Base-by-base conservation (phyloP, 2,888 invertebrate species). In the Acanthosepion esculentum region DNA sequence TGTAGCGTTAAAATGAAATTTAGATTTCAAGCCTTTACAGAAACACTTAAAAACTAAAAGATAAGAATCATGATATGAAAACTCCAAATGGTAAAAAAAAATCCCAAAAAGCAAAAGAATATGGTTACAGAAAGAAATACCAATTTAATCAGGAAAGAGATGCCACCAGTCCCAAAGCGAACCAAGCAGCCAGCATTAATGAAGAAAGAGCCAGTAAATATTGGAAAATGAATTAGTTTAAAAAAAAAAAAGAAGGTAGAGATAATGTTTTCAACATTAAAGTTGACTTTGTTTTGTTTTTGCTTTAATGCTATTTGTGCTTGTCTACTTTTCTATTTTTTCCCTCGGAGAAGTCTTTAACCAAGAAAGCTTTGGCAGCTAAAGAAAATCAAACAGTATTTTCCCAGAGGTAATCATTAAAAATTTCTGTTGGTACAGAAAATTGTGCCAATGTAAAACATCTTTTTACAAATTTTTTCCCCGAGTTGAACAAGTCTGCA, bases 361-460 rank as follows among this genome's bases (percentile, higher is more conserved):
- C 20, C 59, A 59, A 59, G 59, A 59, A 59, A 59, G 20, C 78
- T 78, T 78, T 78, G 15, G n/a, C n/a, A 78, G n/a, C 15, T 78
- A 15, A 7, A 78, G 15, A 18, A 33, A 78, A 78, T 15, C 78
- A 78, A 78, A 78, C 78, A 78, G n/a, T 33, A 78, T 78, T 78
- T 78, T n/a, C 78, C 78, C n/a, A n/a, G 78, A 78, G 78, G 78
- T 78, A 78, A 78, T n/a, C 78, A 78, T 78, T 78, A 78, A 78
- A 78, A n/a, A 78, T 78, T 78, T 78, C n/a, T n/a, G 78, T 78
- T 78, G 12, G 78, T n/a, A 78, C n/a, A 78, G 78, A 78, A n/a
- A n/a, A 33, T 78, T n/a, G 78, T 78, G 78, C 78, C 78, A 78
- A 78, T n/a, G 78, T n/a, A 33, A 78, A 78, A 59, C 59, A 59